Evolutionary conservation across 2,797 vertebrate species (phyloP).

Genomic region (Choloepus didactylus): DNA sequence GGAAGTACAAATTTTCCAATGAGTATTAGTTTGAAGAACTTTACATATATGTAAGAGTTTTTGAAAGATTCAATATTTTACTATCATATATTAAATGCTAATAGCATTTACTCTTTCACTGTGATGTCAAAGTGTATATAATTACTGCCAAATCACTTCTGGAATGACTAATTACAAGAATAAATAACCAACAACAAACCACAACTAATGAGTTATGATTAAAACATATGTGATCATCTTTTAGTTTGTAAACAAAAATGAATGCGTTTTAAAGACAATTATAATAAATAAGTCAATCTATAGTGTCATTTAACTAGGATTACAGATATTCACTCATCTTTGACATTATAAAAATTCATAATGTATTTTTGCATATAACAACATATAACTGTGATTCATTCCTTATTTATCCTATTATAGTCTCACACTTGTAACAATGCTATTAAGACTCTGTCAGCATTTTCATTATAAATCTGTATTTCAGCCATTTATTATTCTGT

Average conservation of each 20-base stretch:
- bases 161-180: slow-evolving; percentile 29
- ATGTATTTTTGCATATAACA: background rate
- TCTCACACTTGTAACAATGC: background rate
- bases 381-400: background rate
- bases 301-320: background rate
- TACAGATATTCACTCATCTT: slow-evolving; percentile 24
- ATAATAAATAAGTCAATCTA: background rate
- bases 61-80: background rate
- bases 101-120: background rate
- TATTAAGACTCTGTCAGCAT: background rate
- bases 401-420: background rate
- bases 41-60: background rate
- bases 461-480: background rate
- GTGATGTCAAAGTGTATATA: slow-evolving; percentile 7
- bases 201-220: slow-evolving; percentile 9
- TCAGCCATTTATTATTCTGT: background rate
- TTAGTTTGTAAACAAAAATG: slow-evolving; percentile 2
- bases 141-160: background rate
- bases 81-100: background rate
- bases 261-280: background rate
- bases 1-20: background rate
- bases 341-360: slow-evolving; percentile 12
- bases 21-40: background rate
- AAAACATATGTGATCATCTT: background rate
- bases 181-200: slow-evolving; percentile 56